phyloP scores from a whole-genome alignment of 2,113 vertebrate species.

The Ctenodactylus gundi region DNA sequence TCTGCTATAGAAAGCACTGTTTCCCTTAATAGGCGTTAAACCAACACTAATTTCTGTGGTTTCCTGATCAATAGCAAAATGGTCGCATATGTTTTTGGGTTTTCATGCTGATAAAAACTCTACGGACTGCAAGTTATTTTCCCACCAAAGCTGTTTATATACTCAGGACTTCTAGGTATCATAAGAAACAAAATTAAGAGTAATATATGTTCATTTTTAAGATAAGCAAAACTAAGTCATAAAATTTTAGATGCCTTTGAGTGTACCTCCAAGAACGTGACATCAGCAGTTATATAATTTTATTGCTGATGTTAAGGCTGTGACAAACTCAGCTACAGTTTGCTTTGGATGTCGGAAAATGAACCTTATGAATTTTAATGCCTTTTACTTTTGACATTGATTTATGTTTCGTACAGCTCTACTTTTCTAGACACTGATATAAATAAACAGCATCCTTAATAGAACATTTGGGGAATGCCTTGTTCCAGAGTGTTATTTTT shows the following conservation, averaged over 20 bases:
- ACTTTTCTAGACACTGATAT: conserved; percentile 80
- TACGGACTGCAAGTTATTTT: conserved; percentile 50
- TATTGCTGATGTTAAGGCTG: conserved; percentile 77
- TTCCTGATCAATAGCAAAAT: conserved; percentile 58
- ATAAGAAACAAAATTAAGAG: conserved; percentile 70
- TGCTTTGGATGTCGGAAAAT: conserved; percentile 74
- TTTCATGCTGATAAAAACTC: conserved; percentile 51
- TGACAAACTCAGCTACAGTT: conserved; percentile 76
- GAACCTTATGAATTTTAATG: conserved; percentile 80
- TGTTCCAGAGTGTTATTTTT: conserved; percentile 73
- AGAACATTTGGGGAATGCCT: conserved; percentile 73
- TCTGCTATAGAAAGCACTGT: conserved; percentile 1
- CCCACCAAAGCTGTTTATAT: conserved; percentile 63
- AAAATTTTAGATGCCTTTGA: conserved; percentile 76
- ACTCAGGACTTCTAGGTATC: conserved; percentile 53
- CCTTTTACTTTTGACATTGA: conserved; percentile 79
- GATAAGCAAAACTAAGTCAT: conserved; percentile 76
- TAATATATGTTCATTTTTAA: conserved; percentile 76
- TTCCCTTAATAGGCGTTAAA: conserved; percentile 59
- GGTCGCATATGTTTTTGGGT: background rate
- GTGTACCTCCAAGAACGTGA: conserved; percentile 75
- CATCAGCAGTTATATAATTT: conserved; percentile 76
- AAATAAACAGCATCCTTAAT: conserved; percentile 78
- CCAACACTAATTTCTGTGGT: conserved; percentile 42
- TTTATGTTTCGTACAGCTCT: conserved; percentile 75